Evolutionary conservation across 2,113 vertebrate species (phyloP).

Genomic region (Hystrix cristata): DNA sequence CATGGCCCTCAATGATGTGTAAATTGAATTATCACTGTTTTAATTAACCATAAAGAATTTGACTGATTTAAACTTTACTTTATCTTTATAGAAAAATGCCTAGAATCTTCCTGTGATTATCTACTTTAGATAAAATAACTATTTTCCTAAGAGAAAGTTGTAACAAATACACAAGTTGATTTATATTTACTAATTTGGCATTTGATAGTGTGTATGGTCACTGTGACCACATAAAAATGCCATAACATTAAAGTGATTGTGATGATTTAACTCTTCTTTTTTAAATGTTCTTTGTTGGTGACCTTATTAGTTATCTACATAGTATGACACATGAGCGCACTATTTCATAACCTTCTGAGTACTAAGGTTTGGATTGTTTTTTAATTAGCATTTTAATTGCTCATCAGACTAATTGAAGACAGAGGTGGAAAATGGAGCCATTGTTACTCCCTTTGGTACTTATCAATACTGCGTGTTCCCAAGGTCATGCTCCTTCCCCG

Average conservation of each 20-base stretch:
- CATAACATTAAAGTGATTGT: background rate
- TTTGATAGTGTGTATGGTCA: background rate
- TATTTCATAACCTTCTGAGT: constrained; percentile 87
- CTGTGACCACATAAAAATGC: constrained; percentile 2
- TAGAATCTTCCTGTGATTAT: background rate
- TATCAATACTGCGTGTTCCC: constrained; percentile 79
- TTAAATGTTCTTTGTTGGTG: constrained; percentile 64
- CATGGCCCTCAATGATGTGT: background rate
- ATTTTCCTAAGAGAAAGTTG: background rate
- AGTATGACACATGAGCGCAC: constrained; percentile 73
- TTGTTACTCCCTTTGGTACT: constrained; percentile 87
- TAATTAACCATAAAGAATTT: background rate
- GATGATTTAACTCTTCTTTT: constrained; percentile 5
- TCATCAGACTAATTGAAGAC: constrained; percentile 89
- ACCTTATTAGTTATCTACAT: constrained; percentile 80
- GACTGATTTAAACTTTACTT: background rate
- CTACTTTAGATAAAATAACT: background rate
- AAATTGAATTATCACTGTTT: constrained; percentile 21
- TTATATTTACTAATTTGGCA: background rate
- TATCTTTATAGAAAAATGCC: background rate
- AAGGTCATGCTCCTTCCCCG: constrained; percentile 79
- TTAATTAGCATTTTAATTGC: constrained; percentile 92
- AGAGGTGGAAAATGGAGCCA: constrained; percentile 82
- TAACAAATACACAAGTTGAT: background rate
- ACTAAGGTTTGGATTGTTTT: constrained; percentile 87